Percentiles rank a stretch among this genome's conserved stretches.
These are phyloP conservation scores for Acronicta leporina DNA, from an alignment of 2,888 invertebrate genomes.

Conservation along the genomic window DNA sequence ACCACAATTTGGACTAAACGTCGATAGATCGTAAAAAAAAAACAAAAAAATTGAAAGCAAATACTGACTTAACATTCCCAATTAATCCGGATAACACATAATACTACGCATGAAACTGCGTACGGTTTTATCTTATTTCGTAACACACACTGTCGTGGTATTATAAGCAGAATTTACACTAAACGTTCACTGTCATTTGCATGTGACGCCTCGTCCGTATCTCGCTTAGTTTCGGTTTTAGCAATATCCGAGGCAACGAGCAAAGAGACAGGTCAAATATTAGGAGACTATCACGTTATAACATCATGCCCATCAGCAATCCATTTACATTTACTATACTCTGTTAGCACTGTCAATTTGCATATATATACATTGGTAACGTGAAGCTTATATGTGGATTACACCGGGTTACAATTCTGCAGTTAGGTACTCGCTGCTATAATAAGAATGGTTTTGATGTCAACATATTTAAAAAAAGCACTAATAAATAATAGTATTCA, in stretches of 20 bases:
- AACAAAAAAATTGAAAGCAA: too few relatives aligned
- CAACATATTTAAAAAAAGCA: too few relatives aligned
- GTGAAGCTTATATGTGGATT: constrained; percentile 12
- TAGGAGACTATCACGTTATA: constrained; percentile 1
- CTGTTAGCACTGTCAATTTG: constrained; percentile 26
- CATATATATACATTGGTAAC: constrained; percentile 20
- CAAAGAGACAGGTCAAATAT: background rate
- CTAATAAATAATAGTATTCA: too few relatives aligned
- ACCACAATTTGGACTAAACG: too few relatives aligned
- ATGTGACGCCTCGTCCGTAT: background rate
- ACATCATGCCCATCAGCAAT: constrained; percentile 4
- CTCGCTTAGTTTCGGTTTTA: background rate
- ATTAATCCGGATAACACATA: too few relatives aligned
- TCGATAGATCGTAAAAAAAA: too few relatives aligned
- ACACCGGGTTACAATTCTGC: constrained; percentile 6
- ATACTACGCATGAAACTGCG: too few relatives aligned
- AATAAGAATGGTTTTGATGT: background rate
- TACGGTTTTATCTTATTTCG: too few relatives aligned
- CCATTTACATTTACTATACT: constrained; percentile 16
- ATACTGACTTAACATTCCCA: too few relatives aligned
- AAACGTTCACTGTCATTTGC: background rate
- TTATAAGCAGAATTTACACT: too few relatives aligned
- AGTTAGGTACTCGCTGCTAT: background rate
- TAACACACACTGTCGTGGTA: too few relatives aligned
- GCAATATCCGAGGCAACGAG: background rate